Evolutionary conservation across 2,888 invertebrate species (phyloP).

Genomic region (Ichneumoninae sp.): DNA sequence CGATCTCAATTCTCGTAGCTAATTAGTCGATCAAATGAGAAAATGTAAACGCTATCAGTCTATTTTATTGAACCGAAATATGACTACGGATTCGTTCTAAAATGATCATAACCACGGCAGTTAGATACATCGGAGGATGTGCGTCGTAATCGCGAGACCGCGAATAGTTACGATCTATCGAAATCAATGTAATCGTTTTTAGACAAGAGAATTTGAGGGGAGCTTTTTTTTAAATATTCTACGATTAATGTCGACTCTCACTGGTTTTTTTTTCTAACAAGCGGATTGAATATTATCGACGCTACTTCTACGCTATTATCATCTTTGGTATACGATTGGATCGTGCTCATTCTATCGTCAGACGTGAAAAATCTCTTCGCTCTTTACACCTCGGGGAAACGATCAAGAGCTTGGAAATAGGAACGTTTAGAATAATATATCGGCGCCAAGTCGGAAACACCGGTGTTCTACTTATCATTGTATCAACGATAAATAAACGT

Average conservation of each 20-base stretch:
- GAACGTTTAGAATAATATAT: slow-evolving; percentile 72
- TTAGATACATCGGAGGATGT: neutral
- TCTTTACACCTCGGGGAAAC: slow-evolving; percentile 32
- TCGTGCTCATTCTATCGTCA: slow-evolving; percentile 73
- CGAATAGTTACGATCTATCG: slow-evolving; percentile 18
- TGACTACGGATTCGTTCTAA: neutral
- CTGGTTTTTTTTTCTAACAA: slow-evolving; percentile 55
- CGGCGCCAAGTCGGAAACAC: slow-evolving; percentile 12
- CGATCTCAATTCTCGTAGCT: slow-evolving; percentile 68
- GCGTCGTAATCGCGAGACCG: neutral
- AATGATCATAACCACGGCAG: neutral
- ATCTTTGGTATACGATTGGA: slow-evolving; percentile 80
- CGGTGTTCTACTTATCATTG: slow-evolving; percentile 30
- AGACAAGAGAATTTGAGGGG: slow-evolving; percentile 54
- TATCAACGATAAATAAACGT: slow-evolving; percentile 25
- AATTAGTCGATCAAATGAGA: slow-evolving; percentile 70
- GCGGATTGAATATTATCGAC: slow-evolving; percentile 64
- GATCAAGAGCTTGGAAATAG: slow-evolving; percentile 69
- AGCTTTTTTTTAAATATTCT: slow-evolving; percentile 62
- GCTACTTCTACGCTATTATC: slow-evolving; percentile 71
- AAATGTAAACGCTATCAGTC: slow-evolving; percentile 77
- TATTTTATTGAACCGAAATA: slow-evolving; percentile 75
- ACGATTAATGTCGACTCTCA: slow-evolving; percentile 64
- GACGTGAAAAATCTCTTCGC: slow-evolving; percentile 66
- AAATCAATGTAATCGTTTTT: slow-evolving; percentile 20